These are phyloP conservation scores for Ophion ellenae DNA, from an alignment of 2,888 invertebrate genomes.

Conservation along the genomic window DNA sequence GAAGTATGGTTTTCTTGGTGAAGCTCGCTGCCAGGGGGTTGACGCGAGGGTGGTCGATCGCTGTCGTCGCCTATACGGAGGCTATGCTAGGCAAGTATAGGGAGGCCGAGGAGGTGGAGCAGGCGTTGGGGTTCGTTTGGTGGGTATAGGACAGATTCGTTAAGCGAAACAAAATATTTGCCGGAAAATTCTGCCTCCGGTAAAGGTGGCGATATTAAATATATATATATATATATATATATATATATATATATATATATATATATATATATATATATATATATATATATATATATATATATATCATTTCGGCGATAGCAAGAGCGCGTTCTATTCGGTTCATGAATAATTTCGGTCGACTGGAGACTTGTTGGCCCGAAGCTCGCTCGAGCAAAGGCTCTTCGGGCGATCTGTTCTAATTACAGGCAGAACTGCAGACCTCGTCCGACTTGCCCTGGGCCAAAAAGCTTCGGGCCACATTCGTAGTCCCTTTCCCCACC, in stretches of 20 bases:
- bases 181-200: conserved; percentile 80
- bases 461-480: conserved; percentile 66
- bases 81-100: neutral
- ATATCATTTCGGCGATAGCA: conserved; percentile 52
- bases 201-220: conserved; percentile 52
- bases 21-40: neutral
- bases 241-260: conserved; percentile 36
- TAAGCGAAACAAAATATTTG: conserved; percentile 82
- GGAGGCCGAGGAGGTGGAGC: neutral
- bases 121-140: conserved; percentile 28
- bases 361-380: conserved; percentile 81
- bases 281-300: conserved; percentile 29
- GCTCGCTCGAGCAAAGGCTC: conserved; percentile 72
- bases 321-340: conserved; percentile 72
- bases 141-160: conserved; percentile 50
- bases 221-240: conserved; percentile 41
- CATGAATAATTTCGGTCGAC: conserved; percentile 83
- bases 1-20: neutral
- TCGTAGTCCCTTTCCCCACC: conserved; percentile 51
- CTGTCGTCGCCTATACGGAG: neutral
- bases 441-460: conserved; percentile 64
- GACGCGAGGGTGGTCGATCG: conserved; percentile 3
- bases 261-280: conserved; percentile 24
- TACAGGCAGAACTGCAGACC: conserved; percentile 81
- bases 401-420: conserved; percentile 82